Evolutionary conservation across 2,888 invertebrate species (phyloP), one percentile per base, ranked within the genome.

Genomic region (Philaethria dido): DNA sequence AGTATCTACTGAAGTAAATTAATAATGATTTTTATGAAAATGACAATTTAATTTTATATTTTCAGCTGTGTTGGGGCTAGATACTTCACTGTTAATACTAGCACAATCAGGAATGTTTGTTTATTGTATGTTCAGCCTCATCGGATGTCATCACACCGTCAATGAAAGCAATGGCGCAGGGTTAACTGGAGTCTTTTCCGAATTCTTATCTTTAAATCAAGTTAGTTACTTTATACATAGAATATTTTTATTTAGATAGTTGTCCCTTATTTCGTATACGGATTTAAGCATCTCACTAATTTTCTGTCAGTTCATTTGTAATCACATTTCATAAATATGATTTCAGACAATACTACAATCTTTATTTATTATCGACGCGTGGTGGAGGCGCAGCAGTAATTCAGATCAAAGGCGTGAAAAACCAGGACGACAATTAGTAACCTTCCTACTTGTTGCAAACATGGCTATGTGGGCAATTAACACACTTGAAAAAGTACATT

Each of bases 71-170:
- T 79, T 94, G 18, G 90, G 92, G 62, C 87, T 98, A 75, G 97
- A 98, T 80, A 96, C 96, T 68, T 96, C 96, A 1, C 91, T 98
- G 0, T 89, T 98, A 63, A 95, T 98, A 18, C 94, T 98, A 64
- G 98, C 98, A 0, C 97, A 98, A 83, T 95, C 96, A 0, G 98
- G 98, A 20, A 96, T 98, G 82, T 97, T 97, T 84, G 94, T 98
- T 39, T 97, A 97, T 85, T 96, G 96, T 77, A 95, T 97, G 92
- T 97, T 98, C 85, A 96, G 97, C 74, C 95, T 98, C 68, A 96
- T 98, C 73, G 97, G 96, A 45, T 95, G 95, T 70, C 95, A 95
- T 75, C 95, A 96, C 77, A 94, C 94, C 0, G 82, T 92, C 72
- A 81, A 93, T 67, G 85, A 89, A 44, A 86, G 81, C 79, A 88